Base-by-base conservation (phyloP, 2,888 invertebrate genomes). In the Netelia fuscicornis region DNA sequence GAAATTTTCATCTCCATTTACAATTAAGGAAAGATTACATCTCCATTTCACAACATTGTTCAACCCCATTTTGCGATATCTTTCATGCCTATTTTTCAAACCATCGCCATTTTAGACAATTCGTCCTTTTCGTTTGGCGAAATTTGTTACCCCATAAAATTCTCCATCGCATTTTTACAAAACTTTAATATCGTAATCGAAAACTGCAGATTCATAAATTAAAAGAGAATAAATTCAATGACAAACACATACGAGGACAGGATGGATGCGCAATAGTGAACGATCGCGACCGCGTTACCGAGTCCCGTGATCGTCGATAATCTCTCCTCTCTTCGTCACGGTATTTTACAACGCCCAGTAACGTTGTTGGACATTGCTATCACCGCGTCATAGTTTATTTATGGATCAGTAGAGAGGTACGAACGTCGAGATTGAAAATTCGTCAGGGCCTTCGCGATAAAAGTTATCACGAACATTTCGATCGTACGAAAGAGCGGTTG, bases 301-400 rank as follows among this genome's bases (percentile, higher is more conserved):
- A 30, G 62, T 54, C 70, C 25, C 58, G 72, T 80, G 85, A 85
- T 85, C 70, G 42, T 44, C 44, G 70, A 42, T 71, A 67, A 70
- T 48, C 60, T 58, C 64, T 81, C 17, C 13, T 42, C 52, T 54
- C 8, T 30, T 54, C 48, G 60, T 56, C 60, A 6, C 37, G 17
- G 42, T 78, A 52, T 70, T 78, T 78, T 76, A 20, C 74, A 48
- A 65, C 77, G 77, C 77, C 72, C 72, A 56, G 37, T 62, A 81
- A 81, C 64, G 70, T 74, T 68, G 56, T 54, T 64, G 68, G 68
- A 71, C 56, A 65, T 70, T 78, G 60, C 77, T 81, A 78, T 85
- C 81, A 65, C 54, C 78, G 75, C 85, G 85, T 85, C 85, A 85
- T 58, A 52, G 52, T 81, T 75, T 81, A 85, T 85, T 85, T 85